Evolutionary conservation across 2,888 invertebrate genomes (phyloP), one percentile per base, ranked within the genome.

Genomic region (Sinotaia quadrata): DNA sequence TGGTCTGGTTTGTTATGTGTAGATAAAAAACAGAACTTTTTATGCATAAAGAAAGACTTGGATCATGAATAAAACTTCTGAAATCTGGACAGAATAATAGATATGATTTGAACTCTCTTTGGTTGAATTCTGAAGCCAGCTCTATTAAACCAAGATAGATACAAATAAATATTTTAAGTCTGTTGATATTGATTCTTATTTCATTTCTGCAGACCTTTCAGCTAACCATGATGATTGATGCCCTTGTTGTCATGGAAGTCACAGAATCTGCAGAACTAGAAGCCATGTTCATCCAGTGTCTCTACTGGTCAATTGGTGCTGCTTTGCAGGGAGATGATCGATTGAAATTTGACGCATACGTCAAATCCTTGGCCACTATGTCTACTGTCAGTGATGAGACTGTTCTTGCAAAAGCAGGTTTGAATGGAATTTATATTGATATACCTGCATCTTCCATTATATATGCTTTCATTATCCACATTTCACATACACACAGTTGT

Each of bases 231-330:
- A 92, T 95, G 89, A 92, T 95, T 68, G 94, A 56, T 34, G 92
- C 93, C 0, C 89, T 95, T 29, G 88, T 90, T 51, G 80, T 77
- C 15, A 74, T 76, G 29, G 85, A 85, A 24, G 85, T 86, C 29
- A 54, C 71, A 1, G 84, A 84, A n/a, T 69, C 77, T 27, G 84
- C 84, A 29, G 89, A 93, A 8, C 89, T 94, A 12, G 93, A 94
- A 83, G 93, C 93, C 63, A 91, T 92, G 61, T 95, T 94, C 87
- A 83, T 92, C 5, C 91, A 94, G 89, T 91, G 94, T 0, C 89
- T 95, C 79, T 95, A 94, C 87, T 94, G 93, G 88, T 96, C 96
- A 0, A 86, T 96, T 7, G 97, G 97, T 0, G 95, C 95, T 0
- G 88, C 93, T 1, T 90, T 96, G 7, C 86, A 94, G 0, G 93